These are phyloP conservation scores for Cephalopterus ornatus DNA, from an alignment of 2,113 vertebrate species.

Conservation along the genomic window DNA sequence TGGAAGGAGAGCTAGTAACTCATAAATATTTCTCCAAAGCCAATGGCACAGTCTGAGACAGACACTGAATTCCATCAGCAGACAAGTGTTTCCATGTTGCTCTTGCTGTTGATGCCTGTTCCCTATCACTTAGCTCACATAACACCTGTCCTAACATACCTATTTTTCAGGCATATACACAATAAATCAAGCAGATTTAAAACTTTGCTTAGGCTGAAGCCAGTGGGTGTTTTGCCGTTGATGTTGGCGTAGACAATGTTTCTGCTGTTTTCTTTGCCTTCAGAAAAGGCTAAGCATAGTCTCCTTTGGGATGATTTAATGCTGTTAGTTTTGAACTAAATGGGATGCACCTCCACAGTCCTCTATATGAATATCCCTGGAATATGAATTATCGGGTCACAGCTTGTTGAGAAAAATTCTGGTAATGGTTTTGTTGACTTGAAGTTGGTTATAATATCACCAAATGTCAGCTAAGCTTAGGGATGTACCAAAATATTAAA, in stretches of 20 bases:
- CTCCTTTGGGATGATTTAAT: not conserved
- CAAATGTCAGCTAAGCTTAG: not conserved
- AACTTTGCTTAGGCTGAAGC: not conserved
- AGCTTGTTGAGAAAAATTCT: not conserved
- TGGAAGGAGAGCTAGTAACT: not conserved
- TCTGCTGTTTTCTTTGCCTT: not conserved
- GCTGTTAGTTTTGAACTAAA: not conserved
- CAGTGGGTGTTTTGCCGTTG: not conserved
- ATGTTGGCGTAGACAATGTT: not conserved
- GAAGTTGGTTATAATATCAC: not conserved
- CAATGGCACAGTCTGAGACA: not conserved
- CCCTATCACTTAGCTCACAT: not conserved
- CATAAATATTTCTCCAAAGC: not conserved
- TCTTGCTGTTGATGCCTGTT: not conserved
- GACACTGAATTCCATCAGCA: not conserved
- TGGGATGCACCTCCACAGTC: not conserved
- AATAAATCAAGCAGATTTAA: not conserved
- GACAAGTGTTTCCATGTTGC: not conserved
- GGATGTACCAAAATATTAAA: not conserved
- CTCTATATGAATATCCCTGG: not conserved
- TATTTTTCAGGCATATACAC: not conserved
- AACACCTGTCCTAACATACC: not conserved
- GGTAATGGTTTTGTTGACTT: not conserved
- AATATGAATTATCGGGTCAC: not conserved
- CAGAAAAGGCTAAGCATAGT: not conserved